phyloP scores from a whole-genome alignment of 2,888 invertebrate species.

The Amblyjoppa fuscipennis region DNA sequence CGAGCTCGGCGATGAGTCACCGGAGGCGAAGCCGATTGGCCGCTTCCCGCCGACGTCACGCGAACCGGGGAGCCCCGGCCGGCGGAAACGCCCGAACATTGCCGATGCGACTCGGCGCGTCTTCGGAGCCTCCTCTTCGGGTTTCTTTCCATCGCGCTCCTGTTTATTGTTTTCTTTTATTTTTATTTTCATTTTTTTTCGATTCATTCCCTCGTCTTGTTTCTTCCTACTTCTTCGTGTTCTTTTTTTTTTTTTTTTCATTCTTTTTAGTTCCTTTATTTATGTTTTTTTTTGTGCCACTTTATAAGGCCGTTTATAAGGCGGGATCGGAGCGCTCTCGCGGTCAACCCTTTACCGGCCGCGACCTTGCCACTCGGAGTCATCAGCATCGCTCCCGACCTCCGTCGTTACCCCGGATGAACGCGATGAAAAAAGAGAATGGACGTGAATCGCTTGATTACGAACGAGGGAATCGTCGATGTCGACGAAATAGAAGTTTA shows the following conservation, averaged over 20 bases:
- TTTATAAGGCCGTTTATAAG: constrained; percentile 54
- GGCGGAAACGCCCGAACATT: constrained; percentile 58
- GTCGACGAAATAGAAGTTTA: constrained; percentile 13
- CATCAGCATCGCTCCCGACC: constrained; percentile 8
- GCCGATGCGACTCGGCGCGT: constrained; percentile 62
- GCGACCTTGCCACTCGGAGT: constrained; percentile 58
- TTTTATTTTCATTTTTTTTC: not conserved
- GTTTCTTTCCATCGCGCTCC: not conserved
- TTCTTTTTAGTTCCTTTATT: not conserved
- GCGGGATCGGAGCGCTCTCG: constrained; percentile 34
- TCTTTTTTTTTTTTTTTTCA: too few species aligned
- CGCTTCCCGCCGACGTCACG: constrained; percentile 76
- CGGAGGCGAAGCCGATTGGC: constrained; percentile 74
- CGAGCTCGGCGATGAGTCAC: constrained; percentile 77
- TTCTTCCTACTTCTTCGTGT: not conserved
- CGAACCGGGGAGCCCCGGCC: constrained; percentile 43
- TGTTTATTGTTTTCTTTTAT: not conserved
- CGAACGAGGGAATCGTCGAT: constrained; percentile 39
- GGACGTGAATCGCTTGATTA: constrained; percentile 26
- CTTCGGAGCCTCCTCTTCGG: constrained; percentile 48
- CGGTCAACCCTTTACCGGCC: constrained; percentile 54
- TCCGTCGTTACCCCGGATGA: not conserved
- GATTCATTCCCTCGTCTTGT: constrained; percentile 5
- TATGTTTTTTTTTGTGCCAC: constrained; percentile 20
- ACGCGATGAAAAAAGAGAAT: not conserved